These are phyloP conservation scores for Epistrophella euchroma DNA, from an alignment of 2,888 invertebrate genomes.

Conservation along the genomic window DNA sequence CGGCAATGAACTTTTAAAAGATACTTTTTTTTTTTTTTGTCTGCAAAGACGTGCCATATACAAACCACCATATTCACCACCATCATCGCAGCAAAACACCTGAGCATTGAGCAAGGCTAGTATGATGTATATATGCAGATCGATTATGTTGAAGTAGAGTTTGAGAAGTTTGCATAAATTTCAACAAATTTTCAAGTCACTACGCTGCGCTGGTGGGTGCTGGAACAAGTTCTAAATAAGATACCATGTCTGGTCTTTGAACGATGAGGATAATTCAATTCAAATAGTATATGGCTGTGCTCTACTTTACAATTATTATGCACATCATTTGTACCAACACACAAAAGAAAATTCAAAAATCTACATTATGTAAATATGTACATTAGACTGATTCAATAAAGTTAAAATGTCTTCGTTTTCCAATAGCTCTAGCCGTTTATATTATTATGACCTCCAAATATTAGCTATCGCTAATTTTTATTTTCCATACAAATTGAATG, in stretches of 20 bases:
- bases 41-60: conserved; percentile 29
- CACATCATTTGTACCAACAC: not conserved
- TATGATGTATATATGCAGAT: conserved; percentile 54
- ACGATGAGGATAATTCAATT: conserved; percentile 33
- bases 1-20: conserved; percentile 84
- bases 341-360: too few species aligned
- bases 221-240: not conserved
- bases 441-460: too few species aligned
- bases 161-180: conserved; percentile 42
- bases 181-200: conserved; percentile 40
- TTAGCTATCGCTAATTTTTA: too few species aligned
- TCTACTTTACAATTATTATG: not conserved
- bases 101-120: too few species aligned
- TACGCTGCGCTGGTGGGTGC: not conserved
- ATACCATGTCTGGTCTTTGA: conserved; percentile 18
- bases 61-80: not conserved
- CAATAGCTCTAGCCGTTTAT: too few species aligned
- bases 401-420: too few species aligned
- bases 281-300: conserved; percentile 14
- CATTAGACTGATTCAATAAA: too few species aligned
- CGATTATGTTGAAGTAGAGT: conserved; percentile 48
- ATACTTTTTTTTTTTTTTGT: conserved; percentile 55
- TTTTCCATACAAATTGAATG: too few species aligned
- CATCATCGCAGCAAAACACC: conserved; percentile 29
- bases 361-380: too few species aligned